Evolutionary conservation across 2,113 vertebrate species (phyloP).

Genomic region (Pterocles burchelli): DNA sequence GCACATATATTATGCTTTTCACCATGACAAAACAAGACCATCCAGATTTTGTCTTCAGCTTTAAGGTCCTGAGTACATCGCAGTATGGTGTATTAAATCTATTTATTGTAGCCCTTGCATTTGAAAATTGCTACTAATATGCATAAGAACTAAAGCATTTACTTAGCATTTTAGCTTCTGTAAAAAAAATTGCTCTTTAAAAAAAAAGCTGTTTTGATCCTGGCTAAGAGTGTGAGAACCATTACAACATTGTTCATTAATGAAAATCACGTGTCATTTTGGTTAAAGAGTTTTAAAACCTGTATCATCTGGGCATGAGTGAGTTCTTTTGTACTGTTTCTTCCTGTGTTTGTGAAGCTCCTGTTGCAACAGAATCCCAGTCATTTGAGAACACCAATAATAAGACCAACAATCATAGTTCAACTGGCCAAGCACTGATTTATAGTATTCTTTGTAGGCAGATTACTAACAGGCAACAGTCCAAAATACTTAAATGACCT

Average conservation of each 20-base stretch:
- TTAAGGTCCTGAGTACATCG: not conserved
- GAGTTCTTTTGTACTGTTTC: not conserved
- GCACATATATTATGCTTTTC: not conserved
- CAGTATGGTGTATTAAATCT: not conserved
- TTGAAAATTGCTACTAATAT: not conserved
- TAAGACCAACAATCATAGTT: not conserved
- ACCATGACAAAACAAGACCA: not conserved
- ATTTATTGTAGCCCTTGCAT: not conserved
- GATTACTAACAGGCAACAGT: not conserved
- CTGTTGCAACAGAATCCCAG: not conserved
- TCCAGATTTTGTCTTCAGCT: not conserved
- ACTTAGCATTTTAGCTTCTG: not conserved
- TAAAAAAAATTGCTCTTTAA: not conserved
- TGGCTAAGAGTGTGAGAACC: not conserved
- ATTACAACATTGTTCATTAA: not conserved
- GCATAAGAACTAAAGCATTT: not conserved
- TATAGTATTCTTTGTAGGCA: not conserved
- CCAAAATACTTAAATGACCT: not conserved
- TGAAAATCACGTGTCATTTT: not conserved
- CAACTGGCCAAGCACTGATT: not conserved
- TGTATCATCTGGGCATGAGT: not conserved
- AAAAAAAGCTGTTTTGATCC: not conserved
- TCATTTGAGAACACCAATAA: not conserved
- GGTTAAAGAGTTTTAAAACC: not conserved
- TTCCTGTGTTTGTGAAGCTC: not conserved